These are phyloP conservation scores for Camponotus vicinus DNA, from an alignment of 1,140 invertebrate genomes.

Conservation along the genomic window DNA sequence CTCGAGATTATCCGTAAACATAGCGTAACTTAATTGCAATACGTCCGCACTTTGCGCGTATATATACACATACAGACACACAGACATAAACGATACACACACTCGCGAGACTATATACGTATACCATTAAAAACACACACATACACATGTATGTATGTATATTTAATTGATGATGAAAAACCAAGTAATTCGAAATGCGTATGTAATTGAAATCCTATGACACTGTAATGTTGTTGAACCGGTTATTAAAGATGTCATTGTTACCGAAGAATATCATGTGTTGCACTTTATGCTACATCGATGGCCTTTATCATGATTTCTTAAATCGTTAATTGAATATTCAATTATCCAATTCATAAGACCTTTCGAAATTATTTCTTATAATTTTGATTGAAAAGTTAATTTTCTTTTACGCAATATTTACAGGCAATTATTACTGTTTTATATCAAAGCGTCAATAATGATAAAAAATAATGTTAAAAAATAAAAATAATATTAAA, in stretches of 20 bases:
- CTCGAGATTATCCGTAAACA: slow-evolving; percentile 55
- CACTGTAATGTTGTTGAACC: slow-evolving; percentile 86
- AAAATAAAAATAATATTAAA: neutral
- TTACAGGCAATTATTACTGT: neutral
- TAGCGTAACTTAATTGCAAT: slow-evolving; percentile 57
- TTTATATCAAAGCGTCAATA: neutral
- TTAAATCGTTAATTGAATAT: neutral
- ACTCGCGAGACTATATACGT: no score
- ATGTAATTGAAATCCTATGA: slow-evolving; percentile 83
- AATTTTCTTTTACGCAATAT: neutral
- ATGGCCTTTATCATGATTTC: neutral
- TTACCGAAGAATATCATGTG: slow-evolving; percentile 83
- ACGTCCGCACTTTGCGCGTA: slow-evolving; percentile 52
- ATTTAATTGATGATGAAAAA: slow-evolving; percentile 78
- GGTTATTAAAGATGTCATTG: slow-evolving; percentile 87
- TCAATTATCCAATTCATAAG: neutral
- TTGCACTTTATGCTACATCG: slow-evolving; percentile 55
- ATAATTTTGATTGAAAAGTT: neutral
- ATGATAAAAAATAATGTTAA: neutral
- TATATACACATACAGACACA: slow-evolving; percentile 65
- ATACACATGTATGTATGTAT: slow-evolving; percentile 84
- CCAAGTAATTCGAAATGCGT: slow-evolving; percentile 79
- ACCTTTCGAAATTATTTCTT: neutral
- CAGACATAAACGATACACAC: slow-evolving; percentile 66
- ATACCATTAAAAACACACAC: slow-evolving; percentile 47